Base-by-base conservation (phyloP, 2,888 invertebrate genomes). In the Philereme vetulata region DNA sequence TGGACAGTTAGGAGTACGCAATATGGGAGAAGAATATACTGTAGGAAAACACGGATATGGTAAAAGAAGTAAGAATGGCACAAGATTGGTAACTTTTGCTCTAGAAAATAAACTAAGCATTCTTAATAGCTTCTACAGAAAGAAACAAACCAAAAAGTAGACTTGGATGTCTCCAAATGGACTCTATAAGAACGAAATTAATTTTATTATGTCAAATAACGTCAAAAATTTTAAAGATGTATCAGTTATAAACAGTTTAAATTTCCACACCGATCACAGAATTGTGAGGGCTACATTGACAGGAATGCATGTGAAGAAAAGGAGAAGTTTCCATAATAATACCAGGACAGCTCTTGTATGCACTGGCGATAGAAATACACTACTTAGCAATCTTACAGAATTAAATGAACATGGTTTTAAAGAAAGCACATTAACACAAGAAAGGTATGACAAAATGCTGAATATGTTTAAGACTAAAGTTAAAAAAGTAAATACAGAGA, bases 31-130 rank as follows among this genome's bases (percentile, higher is more conserved):
- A 9, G 42, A 42, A 42, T 42, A 42, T 42, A n/a, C 42, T 42
- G 9, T 42, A 42, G 42, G 42, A 8, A 4, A 42, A n/a, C 42
- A 42, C n/a, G 42, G 42, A n/a, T n/a, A 42, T 42, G 42, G 42
- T n/a, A 42, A 42, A 7, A n/a, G 42, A 42, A 42, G 42, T 42
- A 32, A 56, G 10, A 42, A 38, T 48, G 7, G 33, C 48, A 42
- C 33, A 8, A n/a, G 34, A 48, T 34, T 43, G 10, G 42, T 21
- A n/a, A 11, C 9, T 43, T 42, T 42, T 9, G 42, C 42, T 7
- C 42, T 42, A 8, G 42, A 42, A 42, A 42, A 42, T n/a, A 42
- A 42, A 42, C 10, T 42, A n/a, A 42, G 4, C n/a, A n/a, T n/a
- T n/a, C n/a, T n/a, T n/a, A n/a, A n/a, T n/a, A n/a, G n/a, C n/a